phyloP scores from a whole-genome alignment of 1,140 invertebrate species.

The Heliconius eleuchia region DNA sequence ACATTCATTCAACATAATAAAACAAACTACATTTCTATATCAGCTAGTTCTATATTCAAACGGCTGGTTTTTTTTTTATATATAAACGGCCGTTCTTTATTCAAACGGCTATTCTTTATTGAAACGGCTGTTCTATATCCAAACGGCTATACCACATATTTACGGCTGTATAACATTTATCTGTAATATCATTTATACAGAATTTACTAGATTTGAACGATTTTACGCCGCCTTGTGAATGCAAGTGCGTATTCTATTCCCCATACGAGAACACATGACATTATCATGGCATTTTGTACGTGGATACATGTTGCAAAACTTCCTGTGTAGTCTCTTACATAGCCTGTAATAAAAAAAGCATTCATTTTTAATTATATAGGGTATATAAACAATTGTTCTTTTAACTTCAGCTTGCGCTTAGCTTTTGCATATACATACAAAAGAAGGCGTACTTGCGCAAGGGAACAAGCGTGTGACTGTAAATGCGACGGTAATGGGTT shows the following conservation, averaged over 20 bases:
- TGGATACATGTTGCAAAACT: constrained; percentile 88
- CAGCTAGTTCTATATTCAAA: background rate
- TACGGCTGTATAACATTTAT: background rate
- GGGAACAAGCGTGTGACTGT: no score
- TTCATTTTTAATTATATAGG: no score
- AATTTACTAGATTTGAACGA: constrained; percentile 71
- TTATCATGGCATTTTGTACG: constrained; percentile 86
- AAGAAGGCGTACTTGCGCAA: no score
- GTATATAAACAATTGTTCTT: no score
- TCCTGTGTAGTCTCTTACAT: constrained; percentile 85
- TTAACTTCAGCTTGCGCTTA: no score
- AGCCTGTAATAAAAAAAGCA: constrained; percentile 76
- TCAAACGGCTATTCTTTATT: no score
- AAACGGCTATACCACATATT: background rate
- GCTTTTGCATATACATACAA: no score
- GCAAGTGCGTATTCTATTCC: constrained; percentile 83
- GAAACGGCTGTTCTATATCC: background rate
- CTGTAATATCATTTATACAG: background rate
- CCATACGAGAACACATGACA: constrained; percentile 86
- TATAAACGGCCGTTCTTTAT: background rate
- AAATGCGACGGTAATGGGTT: no score
- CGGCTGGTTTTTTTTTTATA: no score
- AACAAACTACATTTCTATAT: background rate
- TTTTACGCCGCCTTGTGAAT: constrained; percentile 67
- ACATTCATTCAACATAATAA: background rate